These are phyloP conservation scores for Diarsia rubi DNA, from an alignment of 2,888 invertebrate genomes.

Conservation along the genomic window DNA sequence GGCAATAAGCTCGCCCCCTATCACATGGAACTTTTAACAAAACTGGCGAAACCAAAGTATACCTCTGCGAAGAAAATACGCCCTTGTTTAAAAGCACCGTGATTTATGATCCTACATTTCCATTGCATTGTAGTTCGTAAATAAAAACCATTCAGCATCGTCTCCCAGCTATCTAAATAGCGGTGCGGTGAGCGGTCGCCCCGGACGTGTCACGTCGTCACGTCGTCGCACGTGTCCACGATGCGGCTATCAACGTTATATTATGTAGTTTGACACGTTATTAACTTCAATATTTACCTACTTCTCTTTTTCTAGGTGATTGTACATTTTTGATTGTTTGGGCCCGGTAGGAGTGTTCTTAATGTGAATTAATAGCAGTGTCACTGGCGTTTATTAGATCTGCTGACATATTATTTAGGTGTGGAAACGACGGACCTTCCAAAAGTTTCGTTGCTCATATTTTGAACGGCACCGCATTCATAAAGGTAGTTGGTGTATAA, in stretches of 20 bases:
- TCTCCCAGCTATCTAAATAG: not conserved
- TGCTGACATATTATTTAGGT: not conserved
- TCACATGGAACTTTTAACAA: not conserved
- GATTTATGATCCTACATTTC: not conserved
- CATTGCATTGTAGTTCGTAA: not conserved
- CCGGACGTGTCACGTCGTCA: not conserved
- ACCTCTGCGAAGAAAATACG: not conserved
- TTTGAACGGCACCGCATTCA: not conserved
- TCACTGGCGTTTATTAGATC: not conserved
- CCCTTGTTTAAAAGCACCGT: not conserved
- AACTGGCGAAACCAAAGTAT: not conserved
- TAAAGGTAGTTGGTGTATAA: not conserved
- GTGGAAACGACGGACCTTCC: not conserved
- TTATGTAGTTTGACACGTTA: slow-evolving; percentile 4
- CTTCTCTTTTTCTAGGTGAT: not conserved
- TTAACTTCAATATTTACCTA: not conserved
- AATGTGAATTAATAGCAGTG: not conserved
- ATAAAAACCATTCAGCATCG: not conserved
- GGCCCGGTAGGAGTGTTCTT: not conserved
- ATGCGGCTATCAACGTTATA: not conserved
- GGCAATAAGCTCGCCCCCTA: not conserved
- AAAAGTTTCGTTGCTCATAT: not conserved
- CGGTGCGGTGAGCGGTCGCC: not conserved
- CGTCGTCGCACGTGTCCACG: not conserved
- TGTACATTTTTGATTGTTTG: not conserved